These are phyloP conservation scores for Cyprinodon diabolis DNA, from an alignment of 2,797 vertebrate genomes.

Conservation along the genomic window DNA sequence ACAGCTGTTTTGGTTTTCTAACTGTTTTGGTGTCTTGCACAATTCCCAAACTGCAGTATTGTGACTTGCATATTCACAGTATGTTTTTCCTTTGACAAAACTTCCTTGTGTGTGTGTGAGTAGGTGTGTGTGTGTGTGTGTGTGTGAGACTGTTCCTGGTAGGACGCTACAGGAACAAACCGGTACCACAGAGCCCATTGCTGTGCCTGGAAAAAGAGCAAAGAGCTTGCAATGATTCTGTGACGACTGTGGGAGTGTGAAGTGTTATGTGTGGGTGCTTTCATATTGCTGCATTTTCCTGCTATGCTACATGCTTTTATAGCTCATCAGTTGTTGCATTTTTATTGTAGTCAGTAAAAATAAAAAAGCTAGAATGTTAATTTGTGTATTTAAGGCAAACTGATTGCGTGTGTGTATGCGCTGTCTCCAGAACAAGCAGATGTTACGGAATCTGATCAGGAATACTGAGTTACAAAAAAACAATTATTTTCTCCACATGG, in stretches of 20 bases:
- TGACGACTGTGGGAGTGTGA: constrained; percentile 22
- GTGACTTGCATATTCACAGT: constrained; percentile 27
- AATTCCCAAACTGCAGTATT: constrained; percentile 13
- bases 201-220: constrained; percentile 15
- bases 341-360: background rate
- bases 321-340: background rate
- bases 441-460: constrained; percentile 24
- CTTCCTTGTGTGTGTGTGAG: background rate
- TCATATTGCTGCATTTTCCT: background rate
- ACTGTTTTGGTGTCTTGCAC: constrained; percentile 20
- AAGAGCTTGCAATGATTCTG: constrained; percentile 36
- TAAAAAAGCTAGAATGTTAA: background rate
- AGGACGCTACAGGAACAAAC: constrained; percentile 30
- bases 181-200: constrained; percentile 21
- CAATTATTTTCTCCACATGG: constrained; percentile 6
- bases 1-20: constrained; percentile 16
- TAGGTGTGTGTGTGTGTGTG: constrained; percentile 2
- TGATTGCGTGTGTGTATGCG: constrained; percentile 13
- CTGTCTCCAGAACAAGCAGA: constrained; percentile 21
- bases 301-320: background rate
- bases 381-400: too few relatives aligned
- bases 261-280: constrained; percentile 20
- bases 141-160: constrained; percentile 21
- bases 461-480: background rate
- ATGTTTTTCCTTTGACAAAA: constrained; percentile 44